Evolutionary conservation across 2,113 vertebrate species (phyloP), one percentile per base, ranked within the genome.

Genomic region (Sphaerodactylus townsendi): DNA sequence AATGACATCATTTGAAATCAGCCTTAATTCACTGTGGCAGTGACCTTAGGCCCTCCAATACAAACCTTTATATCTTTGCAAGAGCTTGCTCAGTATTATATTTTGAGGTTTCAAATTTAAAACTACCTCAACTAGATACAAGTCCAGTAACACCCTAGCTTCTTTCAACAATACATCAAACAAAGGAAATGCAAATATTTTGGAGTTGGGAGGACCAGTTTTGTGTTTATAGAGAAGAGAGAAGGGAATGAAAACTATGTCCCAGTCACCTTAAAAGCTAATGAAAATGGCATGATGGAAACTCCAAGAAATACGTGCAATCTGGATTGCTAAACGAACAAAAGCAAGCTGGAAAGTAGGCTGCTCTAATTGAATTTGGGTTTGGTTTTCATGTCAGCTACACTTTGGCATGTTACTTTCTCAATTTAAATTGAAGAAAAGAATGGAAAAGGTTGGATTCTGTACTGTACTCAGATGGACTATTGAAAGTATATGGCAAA

Each of bases 401-500:
- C 68, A 71, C 81, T 56, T 30, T 82, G 72, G 0, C 23, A 44
- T 1, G 13, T 25, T 11, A 78, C 81, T 77, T 68, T n/a, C 30
- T 80, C 13, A 1, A 59, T 77, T 77, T 79, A 77, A 44, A 81
- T 86, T 71, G 39, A 70, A 41, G 80, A 53, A n/a, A n/a, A 84
- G 30, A 28, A 87, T 72, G 77, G 37, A 92, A 76, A 46, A 74
- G 30, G 79, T 28, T 4, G 71, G 79, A 76, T 90, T 77, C 83
- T 62, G 77, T 81, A 77, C 14, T 28, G 71, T 64, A 86, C 88
- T 85, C n/a, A 65, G 66, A 86, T 74, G 48, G 78, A 48, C 9
- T 53, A 46, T 10, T 84, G 79, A 86, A 89, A 84, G 17, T 21
- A 66, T 46, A 65, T 11, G 30, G 17, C 35, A 79, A 86, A 85